Conservation (phyloP, 2,113 vertebrate species). For the Copsychus sechellarum region DNA sequence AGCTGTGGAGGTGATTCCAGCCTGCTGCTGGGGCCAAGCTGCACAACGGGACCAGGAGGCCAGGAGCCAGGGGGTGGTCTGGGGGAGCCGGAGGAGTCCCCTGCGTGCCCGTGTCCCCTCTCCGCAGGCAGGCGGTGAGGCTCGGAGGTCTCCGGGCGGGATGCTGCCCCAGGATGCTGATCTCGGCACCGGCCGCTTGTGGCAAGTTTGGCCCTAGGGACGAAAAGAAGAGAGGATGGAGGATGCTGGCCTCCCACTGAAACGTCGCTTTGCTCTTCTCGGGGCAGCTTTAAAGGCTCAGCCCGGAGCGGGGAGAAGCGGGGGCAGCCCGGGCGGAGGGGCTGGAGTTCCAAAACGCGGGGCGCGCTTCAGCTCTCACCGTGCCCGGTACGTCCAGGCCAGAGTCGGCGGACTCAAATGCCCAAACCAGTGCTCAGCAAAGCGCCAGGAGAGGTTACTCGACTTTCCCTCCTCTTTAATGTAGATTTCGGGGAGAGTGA, state of each 20-base stretch:
- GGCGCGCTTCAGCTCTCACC: not conserved
- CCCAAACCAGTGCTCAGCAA: not conserved
- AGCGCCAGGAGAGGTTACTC: not conserved
- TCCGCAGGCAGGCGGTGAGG: not conserved
- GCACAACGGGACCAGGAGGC: not conserved
- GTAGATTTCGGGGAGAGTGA: not conserved
- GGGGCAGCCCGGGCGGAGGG: not conserved
- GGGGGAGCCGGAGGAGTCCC: not conserved
- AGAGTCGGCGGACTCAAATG: not conserved
- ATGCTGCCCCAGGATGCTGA: not conserved
- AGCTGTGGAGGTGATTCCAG: not conserved
- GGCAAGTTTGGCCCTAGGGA: not conserved
- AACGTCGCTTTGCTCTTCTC: not conserved
- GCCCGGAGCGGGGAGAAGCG: accelerated
- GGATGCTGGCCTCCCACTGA: not conserved
- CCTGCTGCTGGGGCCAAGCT: not conserved
- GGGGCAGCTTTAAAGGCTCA: not conserved
- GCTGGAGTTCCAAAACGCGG: not conserved
- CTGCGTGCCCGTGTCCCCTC: not conserved
- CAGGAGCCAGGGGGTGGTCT: not conserved
- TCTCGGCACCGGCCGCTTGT: not conserved
- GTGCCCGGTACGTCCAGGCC: not conserved
- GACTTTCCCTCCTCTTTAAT: slow-evolving; percentile 15
- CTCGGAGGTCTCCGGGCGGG: not conserved
- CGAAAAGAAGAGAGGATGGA: not conserved